phyloP scores from a whole-genome alignment of 1,140 invertebrate genomes.

The Anadara kagoshimensis region DNA sequence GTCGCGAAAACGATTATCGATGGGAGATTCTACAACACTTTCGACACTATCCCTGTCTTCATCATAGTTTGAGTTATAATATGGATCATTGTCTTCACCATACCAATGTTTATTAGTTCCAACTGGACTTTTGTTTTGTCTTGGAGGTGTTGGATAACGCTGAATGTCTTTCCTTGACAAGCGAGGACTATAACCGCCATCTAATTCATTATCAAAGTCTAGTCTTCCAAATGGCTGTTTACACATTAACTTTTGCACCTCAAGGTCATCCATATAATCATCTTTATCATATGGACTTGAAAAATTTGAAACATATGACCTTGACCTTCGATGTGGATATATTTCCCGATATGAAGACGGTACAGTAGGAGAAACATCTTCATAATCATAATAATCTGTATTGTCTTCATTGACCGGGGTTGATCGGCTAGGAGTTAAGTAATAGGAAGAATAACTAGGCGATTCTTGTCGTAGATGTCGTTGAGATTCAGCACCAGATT shows the following conservation, averaged over 20 bases:
- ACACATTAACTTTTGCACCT: conserved; percentile 51
- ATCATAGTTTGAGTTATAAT: conserved; percentile 23
- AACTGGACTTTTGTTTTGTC: conserved; percentile 32
- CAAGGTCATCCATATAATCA: conserved; percentile 49
- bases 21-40: conserved; percentile 31
- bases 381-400: conserved; percentile 41
- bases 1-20: conserved; percentile 25
- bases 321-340: conserved; percentile 61
- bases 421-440: conserved; percentile 4
- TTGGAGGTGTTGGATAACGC: conserved; percentile 22
- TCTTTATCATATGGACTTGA: conserved; percentile 39
- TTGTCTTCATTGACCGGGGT: conserved; percentile 10
- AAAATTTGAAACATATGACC: conserved; percentile 46
- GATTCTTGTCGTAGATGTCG: conserved; percentile 3
- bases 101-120: conserved; percentile 17
- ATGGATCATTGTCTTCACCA: conserved; percentile 19
- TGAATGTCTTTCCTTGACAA: conserved; percentile 31
- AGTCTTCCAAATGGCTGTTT: conserved; percentile 36
- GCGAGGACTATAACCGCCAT: conserved; percentile 35
- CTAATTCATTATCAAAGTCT: conserved; percentile 46
- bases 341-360: conserved; percentile 55
- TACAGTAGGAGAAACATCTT: conserved; percentile 55
- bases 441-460: neutral
- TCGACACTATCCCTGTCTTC: conserved; percentile 23
- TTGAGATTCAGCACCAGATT: neutral